phyloP scores from a whole-genome alignment of 2,113 vertebrate genomes.

The Oryzias javanicus region DNA sequence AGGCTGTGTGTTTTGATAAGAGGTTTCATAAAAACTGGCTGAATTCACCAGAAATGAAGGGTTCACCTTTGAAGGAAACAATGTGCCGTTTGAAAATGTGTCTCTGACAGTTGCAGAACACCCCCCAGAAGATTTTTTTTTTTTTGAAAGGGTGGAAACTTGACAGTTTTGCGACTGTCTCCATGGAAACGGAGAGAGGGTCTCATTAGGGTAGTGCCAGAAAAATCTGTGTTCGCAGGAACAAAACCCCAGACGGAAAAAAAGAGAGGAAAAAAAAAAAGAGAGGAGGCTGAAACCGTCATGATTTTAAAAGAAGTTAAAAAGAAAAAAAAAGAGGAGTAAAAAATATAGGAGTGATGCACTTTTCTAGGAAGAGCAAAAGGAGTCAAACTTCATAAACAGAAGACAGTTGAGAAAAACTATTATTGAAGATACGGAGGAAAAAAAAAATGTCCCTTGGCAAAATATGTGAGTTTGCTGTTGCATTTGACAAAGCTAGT shows the following conservation, averaged over 20 bases:
- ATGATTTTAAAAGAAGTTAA: slow-evolving; percentile 50
- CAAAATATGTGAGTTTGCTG: slow-evolving; percentile 46
- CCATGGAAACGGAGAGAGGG: slow-evolving; percentile 77
- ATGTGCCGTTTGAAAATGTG: slow-evolving; percentile 71
- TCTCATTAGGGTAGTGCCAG: slow-evolving; percentile 76
- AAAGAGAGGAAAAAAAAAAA: slow-evolving; percentile 12
- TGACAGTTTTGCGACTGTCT: slow-evolving; percentile 82
- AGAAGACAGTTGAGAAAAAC: slow-evolving; percentile 37
- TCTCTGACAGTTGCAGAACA: slow-evolving; percentile 75
- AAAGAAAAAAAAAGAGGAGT: slow-evolving; percentile 16
- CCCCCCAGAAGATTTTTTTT: slow-evolving; percentile 64
- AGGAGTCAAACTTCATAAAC: slow-evolving; percentile 54
- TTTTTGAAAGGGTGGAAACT: slow-evolving; percentile 71
- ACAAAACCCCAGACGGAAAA: slow-evolving; percentile 50
- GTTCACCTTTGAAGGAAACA: slow-evolving; percentile 66
- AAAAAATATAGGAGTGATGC: slow-evolving; percentile 32
- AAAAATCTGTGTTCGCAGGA: slow-evolving; percentile 62
- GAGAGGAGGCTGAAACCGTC: slow-evolving; percentile 42
- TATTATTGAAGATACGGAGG: slow-evolving; percentile 50
- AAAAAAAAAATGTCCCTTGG: slow-evolving; percentile 48
- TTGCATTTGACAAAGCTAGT: slow-evolving; percentile 58
- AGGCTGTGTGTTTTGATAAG: slow-evolving; percentile 59
- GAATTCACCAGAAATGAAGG: slow-evolving; percentile 67
- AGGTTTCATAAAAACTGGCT: slow-evolving; percentile 61
- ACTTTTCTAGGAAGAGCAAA: slow-evolving; percentile 42